Base-by-base conservation (phyloP, 2,888 invertebrate species). In the Lissonota sp. region DNA sequence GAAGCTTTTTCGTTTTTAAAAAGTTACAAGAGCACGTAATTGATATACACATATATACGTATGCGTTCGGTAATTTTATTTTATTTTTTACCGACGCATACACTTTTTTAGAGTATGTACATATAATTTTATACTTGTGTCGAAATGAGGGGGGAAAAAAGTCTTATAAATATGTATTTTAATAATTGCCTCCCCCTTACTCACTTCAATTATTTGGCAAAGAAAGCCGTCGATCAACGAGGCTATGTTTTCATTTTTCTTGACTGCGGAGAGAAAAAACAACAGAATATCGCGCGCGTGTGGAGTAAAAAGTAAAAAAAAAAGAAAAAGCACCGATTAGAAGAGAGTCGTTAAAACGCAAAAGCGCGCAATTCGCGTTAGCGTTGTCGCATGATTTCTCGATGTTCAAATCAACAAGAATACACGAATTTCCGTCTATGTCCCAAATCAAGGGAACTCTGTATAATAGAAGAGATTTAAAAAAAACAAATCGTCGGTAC, bases 101-200 rank as follows among this genome's bases (percentile, higher is more conserved):
- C 80, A 85, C 81, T 81, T 85, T 84, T 82, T 86, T 85, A 85
- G 83, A 82, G 57, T 42, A 73, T 75, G 60, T 44, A 80, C 84
- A 86, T 86, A 86, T 86, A 84, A 84, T 88, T 88, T 88, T 88
- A 83, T 87, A 88, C 83, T 77, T 84, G 73, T 60, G 75, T 53
- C 77, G 53, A 84, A 83, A 79, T 76, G 79, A 75, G 55, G 55
- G 53, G 77, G 73, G 55, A 44, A 51, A 79, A 72, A 26, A 73
- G 70, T 53, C 67, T 76, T 72, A 72, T 67, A 80, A 55, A 69
- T 72, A 76, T 86, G 79, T 84, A 87, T 88, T 88, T 89, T 87
- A 88, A 86, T 88, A 87, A 85, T 88, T 88, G 84, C 87, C 84
- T 83, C 85, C 85, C 80, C 75, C 51, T 40, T 3, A 7, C n/a